Conservation (phyloP, 2,113 vertebrate species). For the Glaucidium brasilianum region DNA sequence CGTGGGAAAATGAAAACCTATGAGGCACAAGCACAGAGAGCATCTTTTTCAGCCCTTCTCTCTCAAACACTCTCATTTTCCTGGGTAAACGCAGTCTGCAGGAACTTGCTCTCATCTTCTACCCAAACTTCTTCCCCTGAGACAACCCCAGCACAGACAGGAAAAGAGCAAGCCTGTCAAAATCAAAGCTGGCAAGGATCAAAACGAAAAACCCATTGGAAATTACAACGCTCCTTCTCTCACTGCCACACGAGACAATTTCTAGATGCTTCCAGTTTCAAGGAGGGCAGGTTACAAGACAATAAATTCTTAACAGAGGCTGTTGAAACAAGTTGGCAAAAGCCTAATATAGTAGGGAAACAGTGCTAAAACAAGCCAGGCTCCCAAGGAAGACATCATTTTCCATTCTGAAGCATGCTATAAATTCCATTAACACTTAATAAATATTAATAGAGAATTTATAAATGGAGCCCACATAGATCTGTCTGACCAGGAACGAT, state of each 20-base stretch:
- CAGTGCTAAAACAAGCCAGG: slow-evolving; percentile 30
- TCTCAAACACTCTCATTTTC: not conserved
- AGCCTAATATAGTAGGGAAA: slow-evolving; percentile 52
- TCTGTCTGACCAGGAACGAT: slow-evolving; percentile 10
- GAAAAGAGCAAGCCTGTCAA: not conserved
- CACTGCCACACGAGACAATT: not conserved
- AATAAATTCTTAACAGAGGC: slow-evolving; percentile 33
- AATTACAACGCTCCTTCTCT: not conserved
- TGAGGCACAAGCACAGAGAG: not conserved
- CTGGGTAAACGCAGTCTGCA: not conserved
- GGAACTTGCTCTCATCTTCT: not conserved
- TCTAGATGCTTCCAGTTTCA: slow-evolving; percentile 49
- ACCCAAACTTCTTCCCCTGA: not conserved
- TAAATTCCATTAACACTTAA: slow-evolving; percentile 66
- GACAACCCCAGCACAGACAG: not conserved
- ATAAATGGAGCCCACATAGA: slow-evolving; percentile 46
- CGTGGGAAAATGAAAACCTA: rapidly evolving
- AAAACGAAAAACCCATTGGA: not conserved
- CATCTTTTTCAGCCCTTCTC: not conserved
- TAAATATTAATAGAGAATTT: slow-evolving; percentile 71
- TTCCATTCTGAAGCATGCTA: slow-evolving; percentile 50
- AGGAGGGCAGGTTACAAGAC: slow-evolving; percentile 30
- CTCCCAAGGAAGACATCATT: slow-evolving; percentile 32
- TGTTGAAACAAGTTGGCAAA: slow-evolving; percentile 19
- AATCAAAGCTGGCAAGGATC: slow-evolving; percentile 16